Base-by-base conservation (phyloP, 2,113 vertebrate genomes). In the Anas platyrhynchos region DNA sequence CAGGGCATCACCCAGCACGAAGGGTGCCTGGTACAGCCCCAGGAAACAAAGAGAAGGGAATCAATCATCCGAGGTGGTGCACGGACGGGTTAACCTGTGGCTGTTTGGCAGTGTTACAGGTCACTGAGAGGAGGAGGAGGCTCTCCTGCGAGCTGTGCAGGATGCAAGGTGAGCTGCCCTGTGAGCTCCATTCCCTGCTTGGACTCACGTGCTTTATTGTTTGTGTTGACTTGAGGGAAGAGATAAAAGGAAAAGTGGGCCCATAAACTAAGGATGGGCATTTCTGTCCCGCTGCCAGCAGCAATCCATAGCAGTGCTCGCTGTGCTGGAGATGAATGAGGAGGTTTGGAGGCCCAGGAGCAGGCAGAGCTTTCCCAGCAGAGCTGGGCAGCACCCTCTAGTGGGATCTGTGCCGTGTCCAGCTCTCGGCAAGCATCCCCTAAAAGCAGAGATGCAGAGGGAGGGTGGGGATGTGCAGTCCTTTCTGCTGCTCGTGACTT, bases 361-460 rank as follows among this genome's bases (percentile, higher is more conserved):
- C 50, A 11, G 20, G 84, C 52, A 46, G 84, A 74, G 48, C 50
- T 16, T 20, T 88, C 77, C 88, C 83, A 82, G 56, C 52, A 62
- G 85, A 41, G 86, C 4, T n/a, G 73, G 71, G 82, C 83, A 86
- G 86, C 74, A 91, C 91, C 94, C 93, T 96, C 91, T 93, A 91
- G 92, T 52, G 96, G 95, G 84, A 77, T 44, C 74, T 83, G 9
- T 0, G 1, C 32, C 1, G 4, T 13, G 25, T 15, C 27, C 6
- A 1, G 69, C 73, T 86, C 50, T 13, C 31, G 1, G 4, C n/a
- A 6, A 11, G 48, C 54, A 41, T 83, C 79, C 82, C 71, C 58
- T 16, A 59, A 41, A 46, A 12, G 1, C 31, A 1, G 43, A 5
- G 13, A 0, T 1, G 0, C 3, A 0, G 9, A 6, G 25, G 29